Conservation (phyloP, 1,140 invertebrate genomes). For the Sitobion miscanthi region DNA sequence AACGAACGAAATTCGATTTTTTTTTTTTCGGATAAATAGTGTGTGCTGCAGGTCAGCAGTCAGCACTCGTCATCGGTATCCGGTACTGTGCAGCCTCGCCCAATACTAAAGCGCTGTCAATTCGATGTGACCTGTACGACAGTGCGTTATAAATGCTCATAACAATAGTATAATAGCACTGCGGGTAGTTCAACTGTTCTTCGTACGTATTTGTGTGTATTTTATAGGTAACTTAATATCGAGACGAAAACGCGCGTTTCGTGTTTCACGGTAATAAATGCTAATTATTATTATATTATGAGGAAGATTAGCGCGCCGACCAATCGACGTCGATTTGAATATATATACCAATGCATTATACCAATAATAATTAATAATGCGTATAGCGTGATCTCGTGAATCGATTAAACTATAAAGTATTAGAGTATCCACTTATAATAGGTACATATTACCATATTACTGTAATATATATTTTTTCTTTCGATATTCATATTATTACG, state of each 20-base stretch:
- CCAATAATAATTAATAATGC: background rate
- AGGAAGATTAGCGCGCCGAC: background rate
- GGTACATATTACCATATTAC: background rate
- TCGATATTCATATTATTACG: background rate
- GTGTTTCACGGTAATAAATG: background rate
- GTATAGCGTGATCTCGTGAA: background rate
- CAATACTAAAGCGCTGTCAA: too few species aligned
- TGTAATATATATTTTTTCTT: conserved; percentile 10
- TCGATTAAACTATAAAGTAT: background rate
- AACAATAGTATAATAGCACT: too few species aligned
- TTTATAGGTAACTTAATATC: background rate
- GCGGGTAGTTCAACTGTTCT: too few species aligned
- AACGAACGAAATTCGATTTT: too few species aligned
- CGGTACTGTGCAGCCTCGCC: too few species aligned
- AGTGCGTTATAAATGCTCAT: too few species aligned
- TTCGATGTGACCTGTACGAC: too few species aligned
- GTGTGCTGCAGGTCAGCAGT: too few species aligned
- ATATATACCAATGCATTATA: background rate
- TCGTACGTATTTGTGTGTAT: background rate
- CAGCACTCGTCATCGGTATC: too few species aligned
- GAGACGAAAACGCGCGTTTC: background rate
- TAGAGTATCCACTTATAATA: background rate
- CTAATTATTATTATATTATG: background rate
- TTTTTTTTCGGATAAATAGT: too few species aligned
- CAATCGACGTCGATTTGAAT: background rate